A percentile compares a stretch with the other conserved stretches of the same genome.
Conservation (phyloP, 2,797 vertebrate genomes). For the Sebastolobus alascanus region DNA sequence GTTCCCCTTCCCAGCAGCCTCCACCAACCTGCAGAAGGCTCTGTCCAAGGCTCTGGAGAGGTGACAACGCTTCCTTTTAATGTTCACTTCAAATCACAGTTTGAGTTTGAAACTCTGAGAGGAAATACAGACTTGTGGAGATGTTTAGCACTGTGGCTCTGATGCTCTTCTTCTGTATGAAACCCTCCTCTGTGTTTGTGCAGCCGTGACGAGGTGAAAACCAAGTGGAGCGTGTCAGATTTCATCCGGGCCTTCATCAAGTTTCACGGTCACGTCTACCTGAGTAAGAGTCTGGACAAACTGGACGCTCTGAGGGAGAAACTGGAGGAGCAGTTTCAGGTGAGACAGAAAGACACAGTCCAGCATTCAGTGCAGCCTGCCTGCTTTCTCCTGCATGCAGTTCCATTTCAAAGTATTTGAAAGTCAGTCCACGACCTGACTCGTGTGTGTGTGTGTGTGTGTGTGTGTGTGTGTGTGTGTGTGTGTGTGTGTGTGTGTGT, state of each 20-base stretch:
- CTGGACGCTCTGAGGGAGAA: slow-evolving; percentile 93
- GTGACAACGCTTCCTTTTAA: background rate
- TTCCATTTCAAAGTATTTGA: background rate
- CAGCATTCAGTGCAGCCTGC: background rate
- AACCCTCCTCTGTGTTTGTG: slow-evolving; percentile 1
- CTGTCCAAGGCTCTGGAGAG: slow-evolving; percentile 99
- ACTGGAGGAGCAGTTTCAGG: slow-evolving; percentile 99
- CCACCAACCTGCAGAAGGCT: slow-evolving; percentile 99
- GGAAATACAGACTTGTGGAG: background rate
- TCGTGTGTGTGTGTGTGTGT: background rate
- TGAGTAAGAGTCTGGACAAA: slow-evolving; percentile 96
- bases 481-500: background rate
- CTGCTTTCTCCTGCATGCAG: too few relatives aligned
- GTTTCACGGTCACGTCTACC: slow-evolving; percentile 97
- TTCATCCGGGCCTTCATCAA: slow-evolving; percentile 99
- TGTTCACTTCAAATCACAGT: too few relatives aligned
- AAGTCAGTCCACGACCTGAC: too few relatives aligned
- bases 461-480: background rate
- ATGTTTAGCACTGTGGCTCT: background rate
- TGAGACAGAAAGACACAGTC: slow-evolving; percentile 41
- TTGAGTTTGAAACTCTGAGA: background rate
- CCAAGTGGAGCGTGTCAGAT: slow-evolving; percentile 96
- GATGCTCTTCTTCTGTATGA: background rate
- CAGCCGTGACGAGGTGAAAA: slow-evolving; percentile 97
- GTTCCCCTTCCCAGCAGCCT: slow-evolving; percentile 99